These are phyloP conservation scores for Solenopsis invicta DNA, from an alignment of 1,140 invertebrate genomes.

Conservation along the genomic window DNA sequence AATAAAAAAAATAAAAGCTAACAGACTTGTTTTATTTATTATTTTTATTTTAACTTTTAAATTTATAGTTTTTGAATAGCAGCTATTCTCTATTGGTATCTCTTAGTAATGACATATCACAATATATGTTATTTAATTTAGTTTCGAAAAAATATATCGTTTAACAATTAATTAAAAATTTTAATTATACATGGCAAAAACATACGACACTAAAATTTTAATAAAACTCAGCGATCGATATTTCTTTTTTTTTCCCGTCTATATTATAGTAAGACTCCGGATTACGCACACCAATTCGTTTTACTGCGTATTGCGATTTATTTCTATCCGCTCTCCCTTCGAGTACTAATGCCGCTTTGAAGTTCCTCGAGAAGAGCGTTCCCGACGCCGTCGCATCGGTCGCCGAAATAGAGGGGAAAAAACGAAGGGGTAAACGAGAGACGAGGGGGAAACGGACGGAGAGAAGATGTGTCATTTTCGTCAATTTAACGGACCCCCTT, in stretches of 20 bases:
- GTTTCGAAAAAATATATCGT: not conserved
- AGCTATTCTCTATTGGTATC: not conserved
- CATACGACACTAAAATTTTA: constrained; percentile 10
- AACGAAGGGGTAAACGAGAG: constrained; percentile 34
- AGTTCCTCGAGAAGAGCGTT: constrained; percentile 75
- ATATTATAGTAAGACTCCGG: constrained; percentile 4
- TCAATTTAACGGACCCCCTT: constrained; percentile 82
- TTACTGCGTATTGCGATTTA: constrained; percentile 43
- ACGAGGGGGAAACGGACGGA: constrained; percentile 52
- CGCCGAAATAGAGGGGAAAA: constrained; percentile 39
- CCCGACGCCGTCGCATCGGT: constrained; percentile 72
- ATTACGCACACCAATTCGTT: constrained; percentile 14
- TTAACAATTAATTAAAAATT: not conserved
- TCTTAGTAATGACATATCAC: not conserved
- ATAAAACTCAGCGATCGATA: constrained; percentile 2
- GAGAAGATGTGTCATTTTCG: constrained; percentile 84
- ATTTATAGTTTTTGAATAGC: not conserved
- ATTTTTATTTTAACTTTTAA: not conserved
- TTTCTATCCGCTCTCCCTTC: constrained; percentile 22
- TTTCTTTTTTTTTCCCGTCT: not conserved
- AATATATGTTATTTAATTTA: constrained; percentile 6
- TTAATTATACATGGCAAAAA: not conserved
- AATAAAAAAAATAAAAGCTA: too few relatives aligned
- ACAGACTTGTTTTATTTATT: too few relatives aligned
- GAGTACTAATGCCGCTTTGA: constrained; percentile 63